These are phyloP conservation scores for Centropus unirufus DNA, from an alignment of 2,113 vertebrate species.

Conservation along the genomic window DNA sequence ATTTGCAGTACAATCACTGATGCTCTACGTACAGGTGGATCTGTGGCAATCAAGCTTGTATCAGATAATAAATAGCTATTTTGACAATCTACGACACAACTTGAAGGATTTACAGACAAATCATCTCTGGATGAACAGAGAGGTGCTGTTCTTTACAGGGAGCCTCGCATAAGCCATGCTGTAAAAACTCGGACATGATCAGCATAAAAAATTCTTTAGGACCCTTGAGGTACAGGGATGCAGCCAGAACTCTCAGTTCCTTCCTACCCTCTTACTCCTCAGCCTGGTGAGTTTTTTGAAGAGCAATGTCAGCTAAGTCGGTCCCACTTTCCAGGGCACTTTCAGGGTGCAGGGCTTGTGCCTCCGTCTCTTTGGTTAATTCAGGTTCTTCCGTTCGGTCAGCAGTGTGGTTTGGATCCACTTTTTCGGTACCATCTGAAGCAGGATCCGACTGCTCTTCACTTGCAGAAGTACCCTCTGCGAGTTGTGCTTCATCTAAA, in stretches of 20 bases:
- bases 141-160: neutral
- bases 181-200: neutral
- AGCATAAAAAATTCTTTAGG: neutral
- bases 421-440: neutral
- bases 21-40: conserved; percentile 4
- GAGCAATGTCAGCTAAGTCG: neutral
- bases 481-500: conserved; percentile 50
- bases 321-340: neutral
- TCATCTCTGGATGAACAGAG: neutral
- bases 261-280: conserved; percentile 65
- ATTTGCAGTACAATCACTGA: neutral
- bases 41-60: neutral
- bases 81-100: conserved; percentile 14
- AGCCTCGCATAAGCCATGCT: neutral
- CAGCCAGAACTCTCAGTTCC: neutral
- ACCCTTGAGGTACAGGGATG: neutral
- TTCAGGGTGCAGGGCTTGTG: neutral
- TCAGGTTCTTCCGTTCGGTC: neutral
- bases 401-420: neutral
- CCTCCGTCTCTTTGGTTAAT: conserved; percentile 4
- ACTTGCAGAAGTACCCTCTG: conserved; percentile 25
- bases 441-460: conserved; percentile 43
- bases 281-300: conserved; percentile 41
- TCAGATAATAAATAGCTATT: conserved; percentile 18
- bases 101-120: neutral